A percentile compares a stretch with the other conserved stretches of the same genome.
Conservation (phyloP, 2,113 vertebrate genomes). For the Microtus montanus region DNA sequence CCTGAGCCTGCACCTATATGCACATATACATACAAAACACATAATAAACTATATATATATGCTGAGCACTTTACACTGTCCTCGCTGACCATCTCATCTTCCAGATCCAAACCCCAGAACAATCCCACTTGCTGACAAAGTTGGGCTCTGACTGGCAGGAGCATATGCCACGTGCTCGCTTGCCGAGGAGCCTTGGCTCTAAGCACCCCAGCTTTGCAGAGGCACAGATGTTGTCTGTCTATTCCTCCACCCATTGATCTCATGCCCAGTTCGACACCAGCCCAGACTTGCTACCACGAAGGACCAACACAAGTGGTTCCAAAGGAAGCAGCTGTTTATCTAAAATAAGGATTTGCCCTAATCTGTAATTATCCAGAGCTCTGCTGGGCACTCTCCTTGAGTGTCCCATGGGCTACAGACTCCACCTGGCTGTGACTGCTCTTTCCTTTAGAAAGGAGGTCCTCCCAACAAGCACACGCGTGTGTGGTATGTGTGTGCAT, state of each 20-base stretch:
- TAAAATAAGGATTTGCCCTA: neutral
- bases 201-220: too few species aligned
- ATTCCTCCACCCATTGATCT: neutral
- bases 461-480: neutral
- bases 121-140: fast-evolving
- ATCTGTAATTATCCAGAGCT: neutral
- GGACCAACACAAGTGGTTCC: neutral
- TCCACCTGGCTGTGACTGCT: neutral
- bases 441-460: neutral
- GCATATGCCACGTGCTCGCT: neutral
- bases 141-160: neutral
- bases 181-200: neutral
- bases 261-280: neutral
- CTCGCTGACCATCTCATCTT: neutral
- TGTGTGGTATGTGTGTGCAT: too few species aligned
- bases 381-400: neutral
- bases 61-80: neutral
- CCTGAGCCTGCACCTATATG: neutral
- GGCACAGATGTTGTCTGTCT: neutral
- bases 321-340: neutral
- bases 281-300: neutral
- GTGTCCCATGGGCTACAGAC: neutral
- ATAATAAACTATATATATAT: too few species aligned
- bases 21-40: neutral
- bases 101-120: neutral